Conservation (phyloP, 1,140 invertebrate species). For the Hyposmocoma kahamanoa region DNA sequence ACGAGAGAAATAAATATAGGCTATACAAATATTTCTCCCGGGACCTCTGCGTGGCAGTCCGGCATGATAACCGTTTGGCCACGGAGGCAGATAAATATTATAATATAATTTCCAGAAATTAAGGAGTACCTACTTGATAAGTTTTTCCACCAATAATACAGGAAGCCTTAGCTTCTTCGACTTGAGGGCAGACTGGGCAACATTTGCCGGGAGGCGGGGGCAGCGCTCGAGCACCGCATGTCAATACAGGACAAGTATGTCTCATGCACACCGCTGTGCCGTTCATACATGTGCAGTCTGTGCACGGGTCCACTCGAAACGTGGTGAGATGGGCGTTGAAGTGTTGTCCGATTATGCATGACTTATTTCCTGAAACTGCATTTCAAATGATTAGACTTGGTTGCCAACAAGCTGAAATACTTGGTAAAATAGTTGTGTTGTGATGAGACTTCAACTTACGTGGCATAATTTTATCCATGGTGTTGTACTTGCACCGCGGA, state of each 20-base stretch:
- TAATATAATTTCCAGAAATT: no score
- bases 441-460: no score
- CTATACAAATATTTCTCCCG: no score
- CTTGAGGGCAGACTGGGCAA: conserved; percentile 82
- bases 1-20: no score
- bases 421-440: no score
- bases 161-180: conserved; percentile 77
- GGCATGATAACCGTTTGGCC: no score
- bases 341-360: conserved; percentile 81
- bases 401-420: no score
- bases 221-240: conserved; percentile 82
- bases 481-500: conserved; percentile 83
- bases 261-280: conserved; percentile 85
- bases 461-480: conserved; percentile 65
- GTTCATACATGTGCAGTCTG: conserved; percentile 85
- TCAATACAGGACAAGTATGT: conserved; percentile 86
- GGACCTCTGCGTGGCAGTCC: no score
- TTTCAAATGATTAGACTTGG: no score
- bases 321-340: conserved; percentile 75
- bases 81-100: no score
- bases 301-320: conserved; percentile 85
- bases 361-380: conserved; percentile 72
- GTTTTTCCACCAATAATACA: conserved; percentile 78
- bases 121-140: conserved; percentile 78
- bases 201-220: conserved; percentile 80